Percentiles rank a stretch among this genome's conserved stretches.
These are phyloP conservation scores for Aphis craccivora DNA, from an alignment of 1,140 invertebrate species.

Conservation along the genomic window DNA sequence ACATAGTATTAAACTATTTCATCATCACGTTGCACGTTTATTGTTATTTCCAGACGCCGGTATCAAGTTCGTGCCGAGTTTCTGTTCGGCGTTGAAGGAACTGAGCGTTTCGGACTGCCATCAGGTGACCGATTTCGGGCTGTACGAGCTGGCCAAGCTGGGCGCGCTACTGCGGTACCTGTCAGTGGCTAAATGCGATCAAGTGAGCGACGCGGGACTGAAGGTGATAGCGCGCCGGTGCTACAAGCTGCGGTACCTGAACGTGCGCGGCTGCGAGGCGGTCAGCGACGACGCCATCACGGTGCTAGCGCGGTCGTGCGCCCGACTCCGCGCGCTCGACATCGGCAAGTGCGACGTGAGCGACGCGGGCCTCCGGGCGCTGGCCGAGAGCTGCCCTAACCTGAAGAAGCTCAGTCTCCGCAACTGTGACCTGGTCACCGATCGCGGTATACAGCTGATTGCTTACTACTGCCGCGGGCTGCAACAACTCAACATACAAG, in stretches of 20 bases:
- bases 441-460: constrained; percentile 83
- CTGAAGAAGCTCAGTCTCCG: constrained; percentile 88
- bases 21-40: neutral
- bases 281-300: constrained; percentile 89
- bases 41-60: constrained; percentile 71
- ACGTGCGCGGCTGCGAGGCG: constrained; percentile 89
- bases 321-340: constrained; percentile 82
- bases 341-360: constrained; percentile 93
- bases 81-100: constrained; percentile 83
- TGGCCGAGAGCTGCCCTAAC: constrained; percentile 89
- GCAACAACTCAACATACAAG: constrained; percentile 90
- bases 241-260: constrained; percentile 88
- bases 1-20: neutral
- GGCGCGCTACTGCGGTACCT: constrained; percentile 84
- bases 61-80: constrained; percentile 82
- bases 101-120: constrained; percentile 89
- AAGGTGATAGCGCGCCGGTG: constrained; percentile 87
- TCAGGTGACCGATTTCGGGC: constrained; percentile 88
- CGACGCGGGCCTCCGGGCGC: constrained; percentile 81
- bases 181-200: constrained; percentile 88
- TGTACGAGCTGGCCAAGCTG: constrained; percentile 87
- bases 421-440: constrained; percentile 88
- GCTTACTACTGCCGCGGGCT: constrained; percentile 86
- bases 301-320: constrained; percentile 82
- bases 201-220: constrained; percentile 82